Evolutionary conservation across 2,888 invertebrate genomes (phyloP).

Genomic region (Epinotia demarniana): DNA sequence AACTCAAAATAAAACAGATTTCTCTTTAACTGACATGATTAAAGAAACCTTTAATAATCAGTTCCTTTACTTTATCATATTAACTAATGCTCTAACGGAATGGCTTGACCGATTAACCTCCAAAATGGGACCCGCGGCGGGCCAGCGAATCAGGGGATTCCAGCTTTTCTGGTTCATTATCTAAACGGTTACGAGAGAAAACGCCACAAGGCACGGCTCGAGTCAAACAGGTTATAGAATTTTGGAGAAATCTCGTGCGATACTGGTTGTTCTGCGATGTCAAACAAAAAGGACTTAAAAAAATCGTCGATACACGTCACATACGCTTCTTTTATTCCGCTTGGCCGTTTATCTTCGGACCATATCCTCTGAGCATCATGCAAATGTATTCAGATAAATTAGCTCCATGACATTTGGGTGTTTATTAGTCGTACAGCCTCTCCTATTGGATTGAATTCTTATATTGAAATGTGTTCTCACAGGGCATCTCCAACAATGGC

Average conservation of each 20-base stretch:
- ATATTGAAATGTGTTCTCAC: constrained; percentile 39
- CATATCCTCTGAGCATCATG: constrained; percentile 44
- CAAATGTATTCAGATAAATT: constrained; percentile 44
- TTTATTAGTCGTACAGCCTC: constrained; percentile 33
- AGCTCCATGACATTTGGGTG: constrained; percentile 43
- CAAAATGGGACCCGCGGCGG: constrained; percentile 20
- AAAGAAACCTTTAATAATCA: constrained; percentile 15
- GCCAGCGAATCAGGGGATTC: constrained; percentile 33
- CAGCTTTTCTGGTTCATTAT: constrained; percentile 40
- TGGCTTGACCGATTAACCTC: constrained; percentile 39
- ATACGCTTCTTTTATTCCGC: constrained; percentile 9
- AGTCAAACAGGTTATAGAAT: constrained; percentile 59
- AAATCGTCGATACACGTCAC: not conserved
- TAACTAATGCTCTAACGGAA: constrained; percentile 35
- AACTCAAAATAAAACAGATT: not conserved
- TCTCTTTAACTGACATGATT: not conserved
- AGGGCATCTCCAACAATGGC: constrained; percentile 32
- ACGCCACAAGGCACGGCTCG: constrained; percentile 57
- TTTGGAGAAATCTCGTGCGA: constrained; percentile 59
- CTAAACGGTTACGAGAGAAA: constrained; percentile 52
- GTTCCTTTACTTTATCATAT: constrained; percentile 20
- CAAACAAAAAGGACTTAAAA: not conserved
- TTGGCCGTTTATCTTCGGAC: constrained; percentile 18
- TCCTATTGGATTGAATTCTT: constrained; percentile 25
- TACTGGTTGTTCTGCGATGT: constrained; percentile 14